Conservation (phyloP, 2,888 invertebrate genomes). For the Chironomus tentans region DNA sequence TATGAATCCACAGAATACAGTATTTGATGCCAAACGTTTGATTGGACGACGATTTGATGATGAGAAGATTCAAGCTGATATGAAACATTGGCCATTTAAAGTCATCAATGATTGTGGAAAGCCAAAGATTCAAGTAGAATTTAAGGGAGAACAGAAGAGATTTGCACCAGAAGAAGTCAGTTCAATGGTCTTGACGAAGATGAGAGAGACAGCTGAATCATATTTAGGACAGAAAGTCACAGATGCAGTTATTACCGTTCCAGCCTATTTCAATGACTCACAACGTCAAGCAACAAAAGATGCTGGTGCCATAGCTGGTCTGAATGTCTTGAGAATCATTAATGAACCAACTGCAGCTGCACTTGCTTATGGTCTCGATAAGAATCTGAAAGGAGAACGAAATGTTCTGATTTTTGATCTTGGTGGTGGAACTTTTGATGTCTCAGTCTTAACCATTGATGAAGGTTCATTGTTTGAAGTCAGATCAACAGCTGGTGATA, state of each 20-base stretch:
- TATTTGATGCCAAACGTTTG: slow-evolving; percentile 73
- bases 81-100: slow-evolving; percentile 77
- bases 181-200: slow-evolving; percentile 76
- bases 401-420: slow-evolving; percentile 68
- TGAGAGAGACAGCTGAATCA: slow-evolving; percentile 71
- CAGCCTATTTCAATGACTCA: slow-evolving; percentile 75
- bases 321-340: slow-evolving; percentile 82
- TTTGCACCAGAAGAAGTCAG: slow-evolving; percentile 79
- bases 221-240: slow-evolving; percentile 62
- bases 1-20: slow-evolving; percentile 72
- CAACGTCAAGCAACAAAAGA: slow-evolving; percentile 83
- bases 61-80: slow-evolving; percentile 64
- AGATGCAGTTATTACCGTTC: slow-evolving; percentile 75
- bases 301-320: slow-evolving; percentile 73
- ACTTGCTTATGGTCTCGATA: slow-evolving; percentile 73
- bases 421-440: slow-evolving; percentile 87
- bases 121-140: slow-evolving; percentile 65
- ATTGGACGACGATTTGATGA: slow-evolving; percentile 77
- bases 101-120: slow-evolving; percentile 55
- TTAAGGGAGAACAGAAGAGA: slow-evolving; percentile 62
- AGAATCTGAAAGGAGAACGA: slow-evolving; percentile 62
- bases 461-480: slow-evolving; percentile 78
- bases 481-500: slow-evolving; percentile 70
- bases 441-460: slow-evolving; percentile 80
- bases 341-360: slow-evolving; percentile 88